A percentile compares a stretch with the other conserved stretches of the same genome.
These are phyloP conservation scores for Butorides virescens DNA, from an alignment of 2,113 vertebrate genomes.

Conservation along the genomic window DNA sequence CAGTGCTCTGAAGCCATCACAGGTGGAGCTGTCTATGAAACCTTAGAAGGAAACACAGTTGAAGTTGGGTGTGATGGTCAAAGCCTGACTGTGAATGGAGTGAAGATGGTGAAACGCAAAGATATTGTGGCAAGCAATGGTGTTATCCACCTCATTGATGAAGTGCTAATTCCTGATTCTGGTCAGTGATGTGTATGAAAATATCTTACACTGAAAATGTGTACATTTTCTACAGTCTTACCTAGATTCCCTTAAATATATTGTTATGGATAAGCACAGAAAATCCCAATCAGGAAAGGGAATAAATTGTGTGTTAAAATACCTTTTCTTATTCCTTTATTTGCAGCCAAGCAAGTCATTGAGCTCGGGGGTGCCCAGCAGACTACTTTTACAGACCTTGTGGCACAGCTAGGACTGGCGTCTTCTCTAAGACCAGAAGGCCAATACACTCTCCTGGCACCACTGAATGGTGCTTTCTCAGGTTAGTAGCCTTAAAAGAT, in stretches of 20 bases:
- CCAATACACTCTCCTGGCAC: constrained; percentile 91
- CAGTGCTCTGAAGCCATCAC: constrained; percentile 96
- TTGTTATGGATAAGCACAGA: not conserved
- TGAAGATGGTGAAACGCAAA: constrained; percentile 93
- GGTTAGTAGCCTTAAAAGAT: constrained; percentile 73
- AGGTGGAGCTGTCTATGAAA: constrained; percentile 86
- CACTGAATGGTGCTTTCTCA: constrained; percentile 86
- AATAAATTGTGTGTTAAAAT: not conserved
- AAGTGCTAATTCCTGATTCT: constrained; percentile 93
- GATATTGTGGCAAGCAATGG: constrained; percentile 95
- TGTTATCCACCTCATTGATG: constrained; percentile 91
- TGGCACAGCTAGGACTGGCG: constrained; percentile 86
- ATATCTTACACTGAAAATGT: not conserved
- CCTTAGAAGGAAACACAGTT: constrained; percentile 88
- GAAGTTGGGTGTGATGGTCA: constrained; percentile 95
- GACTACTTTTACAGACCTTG: constrained; percentile 86
- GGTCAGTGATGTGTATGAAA: constrained; percentile 74
- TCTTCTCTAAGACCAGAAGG: constrained; percentile 77
- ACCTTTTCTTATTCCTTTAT: not conserved
- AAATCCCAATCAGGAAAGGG: not conserved
- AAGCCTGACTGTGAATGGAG: constrained; percentile 90
- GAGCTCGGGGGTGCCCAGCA: constrained; percentile 87
- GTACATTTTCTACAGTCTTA: not conserved
- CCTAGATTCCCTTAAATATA: not conserved
- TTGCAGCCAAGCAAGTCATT: constrained; percentile 91